Conservation (phyloP, 30 jellyfish, hydroid and myxozoan species). For the Clytia hemisphaerica region DNA sequence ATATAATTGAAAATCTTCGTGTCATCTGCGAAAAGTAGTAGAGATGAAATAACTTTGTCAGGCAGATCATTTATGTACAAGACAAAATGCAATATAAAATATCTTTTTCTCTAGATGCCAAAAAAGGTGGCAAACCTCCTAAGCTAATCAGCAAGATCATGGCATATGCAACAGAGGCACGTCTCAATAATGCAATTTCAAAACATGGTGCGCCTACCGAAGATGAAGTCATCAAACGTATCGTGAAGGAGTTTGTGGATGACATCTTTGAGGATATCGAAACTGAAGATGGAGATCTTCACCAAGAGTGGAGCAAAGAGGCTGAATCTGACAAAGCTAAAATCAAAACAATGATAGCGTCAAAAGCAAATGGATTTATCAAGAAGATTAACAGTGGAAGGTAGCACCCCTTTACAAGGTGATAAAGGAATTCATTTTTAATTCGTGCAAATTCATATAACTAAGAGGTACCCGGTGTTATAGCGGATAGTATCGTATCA, state of each 20-base stretch:
- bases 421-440: no score
- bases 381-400: no score
- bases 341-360: slow-evolving; percentile 46
- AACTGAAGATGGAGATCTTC: slow-evolving; percentile 48
- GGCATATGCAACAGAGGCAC: slow-evolving; percentile 36
- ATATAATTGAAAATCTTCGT: no score
- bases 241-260: slow-evolving; percentile 49
- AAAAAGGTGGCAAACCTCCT: not conserved
- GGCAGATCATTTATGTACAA: no score
- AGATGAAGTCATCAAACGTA: slow-evolving; percentile 37
- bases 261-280: slow-evolving; percentile 52
- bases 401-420: no score
- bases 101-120: no score
- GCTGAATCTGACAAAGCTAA: slow-evolving; percentile 42
- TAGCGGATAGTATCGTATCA: no score
- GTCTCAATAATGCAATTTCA: slow-evolving; percentile 65
- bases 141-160: not conserved
- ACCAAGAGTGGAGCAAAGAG: slow-evolving; percentile 54
- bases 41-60: no score
- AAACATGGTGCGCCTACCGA: slow-evolving; percentile 59
- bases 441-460: no score
- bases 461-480: no score
- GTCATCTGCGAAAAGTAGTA: no score
- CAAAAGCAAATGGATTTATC: slow-evolving; percentile 56
- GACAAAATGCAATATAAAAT: no score